These are phyloP conservation scores for Caranx ignobilis DNA, from an alignment of 2,113 vertebrate species.

Conservation along the genomic window DNA sequence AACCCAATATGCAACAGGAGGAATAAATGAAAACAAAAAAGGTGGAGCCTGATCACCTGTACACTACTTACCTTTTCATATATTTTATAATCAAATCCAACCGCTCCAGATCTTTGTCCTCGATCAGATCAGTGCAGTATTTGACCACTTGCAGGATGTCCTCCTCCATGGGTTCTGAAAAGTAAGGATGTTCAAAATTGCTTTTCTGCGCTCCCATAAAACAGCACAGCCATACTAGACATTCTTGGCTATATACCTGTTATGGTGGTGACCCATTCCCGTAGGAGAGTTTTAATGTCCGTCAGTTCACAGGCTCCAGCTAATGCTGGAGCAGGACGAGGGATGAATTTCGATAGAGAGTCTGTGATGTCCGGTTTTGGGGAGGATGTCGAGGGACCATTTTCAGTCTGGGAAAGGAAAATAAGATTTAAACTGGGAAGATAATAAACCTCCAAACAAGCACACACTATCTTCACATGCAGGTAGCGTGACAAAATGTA, in stretches of 20 bases:
- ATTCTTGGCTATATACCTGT: slow-evolving; percentile 68
- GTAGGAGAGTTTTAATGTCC: slow-evolving; percentile 91
- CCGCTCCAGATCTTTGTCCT: slow-evolving; percentile 97
- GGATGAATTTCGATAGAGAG: slow-evolving; percentile 41
- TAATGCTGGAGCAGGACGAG: slow-evolving; percentile 87
- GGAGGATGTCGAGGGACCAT: slow-evolving; percentile 82
- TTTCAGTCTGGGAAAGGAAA: slow-evolving; percentile 83
- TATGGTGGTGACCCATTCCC: slow-evolving; percentile 97
- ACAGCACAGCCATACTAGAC: background rate
- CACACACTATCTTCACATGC: background rate
- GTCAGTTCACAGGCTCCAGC: slow-evolving; percentile 93
- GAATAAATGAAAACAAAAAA: background rate
- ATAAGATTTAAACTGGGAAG: background rate
- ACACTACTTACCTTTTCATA: slow-evolving; percentile 91
- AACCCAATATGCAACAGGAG: background rate
- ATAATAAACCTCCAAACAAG: background rate
- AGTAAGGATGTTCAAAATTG: background rate
- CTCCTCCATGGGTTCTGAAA: slow-evolving; percentile 97
- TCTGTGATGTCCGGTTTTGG: slow-evolving; percentile 67
- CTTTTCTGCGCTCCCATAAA: background rate
- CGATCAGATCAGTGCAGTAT: slow-evolving; percentile 97
- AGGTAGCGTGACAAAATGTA: background rate
- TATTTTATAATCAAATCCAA: slow-evolving; percentile 97
- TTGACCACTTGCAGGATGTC: slow-evolving; percentile 98
- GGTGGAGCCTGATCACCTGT: background rate